phyloP scores from a whole-genome alignment of 2,888 invertebrate species.

The Drosophila neotestacea region DNA sequence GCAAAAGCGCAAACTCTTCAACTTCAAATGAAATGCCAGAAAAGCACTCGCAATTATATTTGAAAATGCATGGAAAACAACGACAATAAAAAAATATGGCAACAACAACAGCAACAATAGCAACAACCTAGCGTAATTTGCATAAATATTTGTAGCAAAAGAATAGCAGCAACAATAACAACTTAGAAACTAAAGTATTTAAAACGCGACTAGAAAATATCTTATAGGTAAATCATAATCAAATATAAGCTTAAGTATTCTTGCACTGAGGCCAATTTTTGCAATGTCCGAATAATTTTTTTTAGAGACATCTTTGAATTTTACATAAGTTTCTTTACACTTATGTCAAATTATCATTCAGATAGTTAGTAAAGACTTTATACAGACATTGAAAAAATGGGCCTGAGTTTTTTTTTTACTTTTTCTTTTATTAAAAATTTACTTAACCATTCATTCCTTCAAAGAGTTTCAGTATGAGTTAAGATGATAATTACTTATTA shows the following conservation, averaged over 20 bases:
- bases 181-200: background rate
- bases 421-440: no score
- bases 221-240: background rate
- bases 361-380: no score
- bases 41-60: slow-evolving; percentile 75
- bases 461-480: no score
- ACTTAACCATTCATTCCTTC: no score
- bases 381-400: no score
- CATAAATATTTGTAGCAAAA: slow-evolving; percentile 72
- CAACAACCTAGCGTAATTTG: slow-evolving; percentile 58
- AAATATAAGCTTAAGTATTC: background rate
- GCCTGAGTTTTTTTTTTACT: no score
- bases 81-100: slow-evolving; percentile 71
- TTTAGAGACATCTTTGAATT: no score
- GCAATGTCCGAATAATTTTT: no score
- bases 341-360: no score
- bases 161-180: slow-evolving; percentile 38
- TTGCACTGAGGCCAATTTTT: no score
- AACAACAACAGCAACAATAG: slow-evolving; percentile 35
- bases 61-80: slow-evolving; percentile 66
- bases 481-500: no score
- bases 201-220: background rate
- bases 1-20: slow-evolving; percentile 72
- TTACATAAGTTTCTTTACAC: no score
- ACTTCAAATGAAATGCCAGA: slow-evolving; percentile 73